Evolutionary conservation across 2,113 vertebrate genomes (phyloP), one percentile per base, ranked within the genome.

Genomic region (Cariama cristata): DNA sequence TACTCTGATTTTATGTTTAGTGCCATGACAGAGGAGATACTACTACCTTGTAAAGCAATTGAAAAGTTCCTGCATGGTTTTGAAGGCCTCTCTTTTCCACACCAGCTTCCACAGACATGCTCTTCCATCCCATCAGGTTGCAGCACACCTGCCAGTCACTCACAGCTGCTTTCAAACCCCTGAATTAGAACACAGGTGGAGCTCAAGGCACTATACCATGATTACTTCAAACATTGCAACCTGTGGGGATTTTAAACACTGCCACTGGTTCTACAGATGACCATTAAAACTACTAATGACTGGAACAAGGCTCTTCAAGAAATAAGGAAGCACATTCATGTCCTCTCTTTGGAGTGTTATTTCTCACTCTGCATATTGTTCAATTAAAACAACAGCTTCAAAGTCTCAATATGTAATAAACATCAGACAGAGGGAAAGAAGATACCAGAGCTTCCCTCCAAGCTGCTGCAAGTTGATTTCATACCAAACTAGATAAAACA

Each of bases 121-220:
- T 30, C 26, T 35, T 63, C 66, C 52, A 12, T 6, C 11, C 22
- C 44, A 42, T 1, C 0, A 0, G 19, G 35, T 0, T 42, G 32
- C 50, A 87, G 64, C n/a, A 76, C 6, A 4, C 50, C 71, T 62
- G 28, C 38, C 16, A 14, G 4, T 32, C 40, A 17, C 72, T 64
- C 52, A 53, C 75, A 96, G 86, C 19, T 85, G 64, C 40, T 49
- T 55, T 38, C 38, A 77, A 49, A 42, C 24, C 42, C 16, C 58
- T 42, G 14, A 50, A 72, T 56, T 2, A 63, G 16, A 79, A 10
- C 60, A 71, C 44, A 88, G 71, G 53, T 56, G 58, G 35, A 68
- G 60, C 79, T 86, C 75, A n/a, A 55, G 42, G 17, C 63, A 69
- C 32, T 15, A 8, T 0, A 38, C 13, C 50, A 24, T 4, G 11